Conservation (phyloP, 2,113 vertebrate genomes). For the Tichodroma muraria region DNA sequence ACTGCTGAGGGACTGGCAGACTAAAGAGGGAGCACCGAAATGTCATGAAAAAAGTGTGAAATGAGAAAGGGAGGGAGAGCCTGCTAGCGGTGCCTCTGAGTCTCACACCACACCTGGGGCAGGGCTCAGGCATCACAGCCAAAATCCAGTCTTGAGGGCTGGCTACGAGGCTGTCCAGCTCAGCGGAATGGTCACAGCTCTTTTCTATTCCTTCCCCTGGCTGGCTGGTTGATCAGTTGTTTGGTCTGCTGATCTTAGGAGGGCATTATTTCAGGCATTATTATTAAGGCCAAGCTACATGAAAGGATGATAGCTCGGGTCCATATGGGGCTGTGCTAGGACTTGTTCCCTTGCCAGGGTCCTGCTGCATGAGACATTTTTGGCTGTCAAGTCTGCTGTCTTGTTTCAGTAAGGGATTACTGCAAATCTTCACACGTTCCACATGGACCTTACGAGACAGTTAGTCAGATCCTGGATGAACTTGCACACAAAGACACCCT, state of each 20-base stretch:
- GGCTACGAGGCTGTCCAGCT: fast-evolving
- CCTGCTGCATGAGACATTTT: background rate
- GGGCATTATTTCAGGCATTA: background rate
- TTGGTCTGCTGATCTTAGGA: background rate
- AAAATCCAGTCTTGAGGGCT: background rate
- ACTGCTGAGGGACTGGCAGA: background rate
- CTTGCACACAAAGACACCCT: background rate
- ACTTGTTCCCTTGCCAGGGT: background rate
- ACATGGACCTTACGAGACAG: background rate
- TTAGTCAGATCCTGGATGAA: constrained; percentile 18
- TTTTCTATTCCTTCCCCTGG: background rate
- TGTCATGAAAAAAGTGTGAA: background rate
- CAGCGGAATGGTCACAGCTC: background rate
- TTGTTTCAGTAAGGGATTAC: constrained; percentile 1
- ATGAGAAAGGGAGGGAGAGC: background rate
- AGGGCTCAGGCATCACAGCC: background rate
- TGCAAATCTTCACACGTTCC: constrained; percentile 9
- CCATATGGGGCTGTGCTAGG: background rate
- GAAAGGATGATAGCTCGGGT: constrained; percentile 3
- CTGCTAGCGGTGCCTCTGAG: fast-evolving
- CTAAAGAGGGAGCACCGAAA: background rate
- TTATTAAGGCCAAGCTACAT: background rate
- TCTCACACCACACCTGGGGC: background rate
- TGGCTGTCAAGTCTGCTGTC: background rate
- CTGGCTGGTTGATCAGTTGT: background rate